A percentile compares a stretch with the other conserved stretches of the same genome.
These are phyloP conservation scores for Hyles euphorbiae DNA, from an alignment of 1,140 invertebrate genomes.

Conservation along the genomic window DNA sequence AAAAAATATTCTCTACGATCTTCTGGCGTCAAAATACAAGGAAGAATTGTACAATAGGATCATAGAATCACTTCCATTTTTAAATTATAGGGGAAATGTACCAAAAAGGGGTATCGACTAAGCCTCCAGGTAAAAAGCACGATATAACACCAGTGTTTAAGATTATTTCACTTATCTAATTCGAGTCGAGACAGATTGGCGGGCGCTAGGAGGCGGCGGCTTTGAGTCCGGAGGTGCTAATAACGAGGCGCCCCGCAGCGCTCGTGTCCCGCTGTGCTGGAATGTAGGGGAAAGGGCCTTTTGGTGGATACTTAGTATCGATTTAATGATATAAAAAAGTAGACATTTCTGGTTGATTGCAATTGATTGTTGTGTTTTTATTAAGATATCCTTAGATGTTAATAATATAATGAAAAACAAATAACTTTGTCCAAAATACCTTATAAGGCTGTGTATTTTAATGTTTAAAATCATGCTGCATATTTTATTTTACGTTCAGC, in stretches of 20 bases:
- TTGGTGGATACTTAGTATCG: neutral
- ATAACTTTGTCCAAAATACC: too few species aligned
- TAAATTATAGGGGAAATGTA: too few species aligned
- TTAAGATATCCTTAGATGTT: neutral
- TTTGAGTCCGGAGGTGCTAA: slow-evolving; percentile 69
- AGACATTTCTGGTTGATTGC: neutral
- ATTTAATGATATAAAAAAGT: neutral
- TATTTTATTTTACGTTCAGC: too few species aligned
- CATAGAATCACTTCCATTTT: too few species aligned
- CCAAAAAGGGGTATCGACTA: too few species aligned
- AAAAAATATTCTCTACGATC: too few species aligned
- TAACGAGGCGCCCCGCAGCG: slow-evolving; percentile 66
- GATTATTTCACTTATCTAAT: slow-evolving; percentile 62
- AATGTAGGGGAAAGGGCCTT: slow-evolving; percentile 35
- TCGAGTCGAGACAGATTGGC: slow-evolving; percentile 42
- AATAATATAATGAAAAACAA: too few species aligned
- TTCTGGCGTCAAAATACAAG: too few species aligned
- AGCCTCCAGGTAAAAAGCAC: too few species aligned
- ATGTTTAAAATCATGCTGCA: too few species aligned
- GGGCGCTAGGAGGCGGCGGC: slow-evolving; percentile 18
- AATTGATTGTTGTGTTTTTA: neutral
- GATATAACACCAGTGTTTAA: slow-evolving; percentile 10
- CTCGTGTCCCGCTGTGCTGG: slow-evolving; percentile 52
- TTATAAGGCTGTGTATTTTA: too few species aligned
- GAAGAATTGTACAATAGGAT: too few species aligned